A percentile compares a stretch with the other conserved stretches of the same genome.
Conservation (phyloP, 2,888 invertebrate species). For the Agrochola lychnidis region DNA sequence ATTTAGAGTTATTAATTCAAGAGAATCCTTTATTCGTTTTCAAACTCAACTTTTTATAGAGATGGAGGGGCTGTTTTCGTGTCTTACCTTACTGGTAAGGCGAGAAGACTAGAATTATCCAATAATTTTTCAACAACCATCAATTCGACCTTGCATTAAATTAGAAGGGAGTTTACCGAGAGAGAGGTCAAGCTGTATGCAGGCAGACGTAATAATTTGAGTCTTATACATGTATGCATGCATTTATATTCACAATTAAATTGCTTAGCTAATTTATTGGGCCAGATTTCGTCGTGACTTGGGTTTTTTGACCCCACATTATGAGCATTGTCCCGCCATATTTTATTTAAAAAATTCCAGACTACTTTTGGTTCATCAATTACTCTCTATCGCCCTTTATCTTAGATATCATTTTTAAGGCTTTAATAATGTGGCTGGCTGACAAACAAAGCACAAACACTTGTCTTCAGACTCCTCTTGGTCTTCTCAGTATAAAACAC, state of each 20-base stretch:
- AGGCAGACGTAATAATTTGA: not conserved
- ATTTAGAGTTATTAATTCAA: not conserved
- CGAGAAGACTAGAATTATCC: constrained; percentile 1
- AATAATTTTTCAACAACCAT: not conserved
- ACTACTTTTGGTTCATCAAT: constrained; percentile 5
- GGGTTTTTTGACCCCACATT: not conserved
- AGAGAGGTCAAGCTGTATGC: not conserved
- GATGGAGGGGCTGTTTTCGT: not conserved
- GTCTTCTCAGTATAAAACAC: constrained; percentile 27
- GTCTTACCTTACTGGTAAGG: not conserved
- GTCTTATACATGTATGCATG: not conserved
- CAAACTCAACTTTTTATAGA: not conserved
- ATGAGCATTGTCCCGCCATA: not conserved
- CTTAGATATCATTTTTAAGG: not conserved
- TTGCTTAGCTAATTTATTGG: not conserved
- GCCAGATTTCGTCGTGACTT: not conserved
- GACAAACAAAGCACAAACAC: constrained; percentile 1
- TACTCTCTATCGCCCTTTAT: not conserved
- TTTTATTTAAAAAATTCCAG: constrained; percentile 1
- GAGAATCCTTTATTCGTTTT: not conserved
- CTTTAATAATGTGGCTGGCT: constrained; percentile 3
- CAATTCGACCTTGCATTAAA: not conserved
- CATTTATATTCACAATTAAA: constrained; percentile 5
- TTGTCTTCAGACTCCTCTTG: no score
- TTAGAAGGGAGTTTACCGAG: constrained; percentile 4